These are phyloP conservation scores for Strigamia maritima DNA, from an alignment of 2,888 invertebrate genomes.

Conservation along the genomic window DNA sequence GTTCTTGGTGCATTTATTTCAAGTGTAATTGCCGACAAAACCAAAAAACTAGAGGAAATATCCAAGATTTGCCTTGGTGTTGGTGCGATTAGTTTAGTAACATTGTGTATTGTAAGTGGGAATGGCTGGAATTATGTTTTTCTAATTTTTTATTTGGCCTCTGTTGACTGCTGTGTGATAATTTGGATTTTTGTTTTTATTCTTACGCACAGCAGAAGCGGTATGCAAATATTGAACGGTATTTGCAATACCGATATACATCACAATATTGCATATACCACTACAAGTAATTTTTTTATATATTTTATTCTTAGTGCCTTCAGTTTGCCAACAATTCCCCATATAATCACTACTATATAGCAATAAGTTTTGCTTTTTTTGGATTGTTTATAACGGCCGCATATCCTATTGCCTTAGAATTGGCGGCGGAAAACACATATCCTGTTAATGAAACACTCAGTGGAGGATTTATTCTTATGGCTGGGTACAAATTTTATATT, in stretches of 20 bases:
- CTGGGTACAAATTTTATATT: conserved; percentile 49
- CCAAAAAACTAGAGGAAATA: conserved; percentile 54
- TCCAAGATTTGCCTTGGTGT: conserved; percentile 51
- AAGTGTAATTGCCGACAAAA: conserved; percentile 54
- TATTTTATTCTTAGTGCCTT: neutral
- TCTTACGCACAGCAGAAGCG: no score
- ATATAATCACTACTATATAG: neutral
- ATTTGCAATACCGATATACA: no score
- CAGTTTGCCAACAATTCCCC: neutral
- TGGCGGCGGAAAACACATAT: conserved; percentile 55
- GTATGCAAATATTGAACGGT: no score
- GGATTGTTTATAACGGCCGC: conserved; percentile 55
- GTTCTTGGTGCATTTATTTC: conserved; percentile 53
- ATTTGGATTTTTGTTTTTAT: no score
- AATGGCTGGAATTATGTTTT: no score
- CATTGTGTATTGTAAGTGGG: neutral
- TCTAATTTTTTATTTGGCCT: no score
- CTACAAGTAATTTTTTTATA: no score
- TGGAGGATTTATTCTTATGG: conserved; percentile 55
- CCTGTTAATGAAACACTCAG: conserved; percentile 58
- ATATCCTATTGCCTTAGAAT: conserved; percentile 55
- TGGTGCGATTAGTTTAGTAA: conserved; percentile 43
- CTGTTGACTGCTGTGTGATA: no score
- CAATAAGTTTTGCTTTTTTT: conserved; percentile 48
- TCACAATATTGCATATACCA: no score